These are phyloP conservation scores for Neoaliturus tenellus DNA, from an alignment of 2,888 invertebrate genomes.

Conservation along the genomic window DNA sequence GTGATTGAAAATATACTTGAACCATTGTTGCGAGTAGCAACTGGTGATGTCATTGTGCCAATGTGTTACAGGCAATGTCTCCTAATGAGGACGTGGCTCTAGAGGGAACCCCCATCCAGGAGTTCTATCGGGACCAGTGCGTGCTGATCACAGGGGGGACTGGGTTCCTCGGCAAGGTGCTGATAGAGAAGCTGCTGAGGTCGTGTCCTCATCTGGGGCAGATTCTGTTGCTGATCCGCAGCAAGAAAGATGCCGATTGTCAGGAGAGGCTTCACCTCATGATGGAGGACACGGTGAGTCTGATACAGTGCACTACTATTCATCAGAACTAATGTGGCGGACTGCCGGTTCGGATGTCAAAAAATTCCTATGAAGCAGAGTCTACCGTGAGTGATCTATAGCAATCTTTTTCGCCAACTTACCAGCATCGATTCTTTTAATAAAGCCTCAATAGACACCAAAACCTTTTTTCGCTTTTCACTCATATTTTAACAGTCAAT, in stretches of 20 bases:
- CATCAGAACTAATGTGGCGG: no score
- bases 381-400: no score
- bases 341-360: no score
- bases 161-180: conserved; percentile 94
- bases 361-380: no score
- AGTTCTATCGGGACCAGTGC: conserved; percentile 83
- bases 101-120: conserved; percentile 63
- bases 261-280: conserved; percentile 85
- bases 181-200: conserved; percentile 93
- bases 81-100: background rate
- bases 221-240: conserved; percentile 88
- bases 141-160: conserved; percentile 96
- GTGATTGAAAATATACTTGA: no score
- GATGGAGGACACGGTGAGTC: conserved; percentile 82
- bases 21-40: no score
- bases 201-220: conserved; percentile 74
- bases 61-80: conserved; percentile 2
- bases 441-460: no score
- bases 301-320: no score
- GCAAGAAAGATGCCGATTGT: conserved; percentile 88
- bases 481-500: no score
- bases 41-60: background rate
- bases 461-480: no score
- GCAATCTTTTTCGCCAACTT: no score
- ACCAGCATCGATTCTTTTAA: no score